Evolutionary conservation across 2,888 invertebrate genomes (phyloP), one percentile per base, ranked within the genome.

Genomic region (Brenthis daphne): DNA sequence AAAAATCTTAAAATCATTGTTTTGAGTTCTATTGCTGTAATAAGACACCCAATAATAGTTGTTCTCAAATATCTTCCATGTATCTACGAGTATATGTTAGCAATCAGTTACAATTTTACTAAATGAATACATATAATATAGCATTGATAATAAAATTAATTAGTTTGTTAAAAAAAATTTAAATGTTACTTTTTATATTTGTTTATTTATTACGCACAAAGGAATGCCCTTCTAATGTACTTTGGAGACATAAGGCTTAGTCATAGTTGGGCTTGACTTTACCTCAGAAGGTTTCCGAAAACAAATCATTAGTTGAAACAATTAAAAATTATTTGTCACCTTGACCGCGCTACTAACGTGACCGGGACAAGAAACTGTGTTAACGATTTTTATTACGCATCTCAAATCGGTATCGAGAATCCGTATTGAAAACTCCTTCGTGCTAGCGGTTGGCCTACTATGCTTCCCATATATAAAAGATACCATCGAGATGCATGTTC

Each of bases 381-480:
- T 90, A 92, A 91, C 81, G 90, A 88, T 86, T 85, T 85, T 85
- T 85, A 86, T 85, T 85, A 85, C 86, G 81, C 85, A 85, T 87
- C 87, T 85, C 80, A 85, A 87, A 88, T 86, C 85, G 81, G 80
- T 79, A 81, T 82, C 81, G 78, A 78, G 77, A 82, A 82, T 81
- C 81, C 77, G 73, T 75, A 85, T 83, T 84, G 86, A 86, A 11
- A 43, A 43, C 85, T 82, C 80, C 85, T 78, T 79, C 74, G 76
- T 79, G 81, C 77, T 89, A 91, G 90, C 92, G 92, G 92, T 91
- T 90, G 92, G 83, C 92, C 92, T 89, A 92, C 90, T 82, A 86
- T 87, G 80, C 82, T 74, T 79, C 77, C 78, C 75, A 82, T 90
- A 92, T 92, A 92, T 91, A 92, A 87, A 86, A 85, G 87, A 88